Percentiles rank a stretch among this genome's conserved stretches.
Conservation (phyloP, 2,888 invertebrate species). For the Psylliodes chrysocephalus region DNA sequence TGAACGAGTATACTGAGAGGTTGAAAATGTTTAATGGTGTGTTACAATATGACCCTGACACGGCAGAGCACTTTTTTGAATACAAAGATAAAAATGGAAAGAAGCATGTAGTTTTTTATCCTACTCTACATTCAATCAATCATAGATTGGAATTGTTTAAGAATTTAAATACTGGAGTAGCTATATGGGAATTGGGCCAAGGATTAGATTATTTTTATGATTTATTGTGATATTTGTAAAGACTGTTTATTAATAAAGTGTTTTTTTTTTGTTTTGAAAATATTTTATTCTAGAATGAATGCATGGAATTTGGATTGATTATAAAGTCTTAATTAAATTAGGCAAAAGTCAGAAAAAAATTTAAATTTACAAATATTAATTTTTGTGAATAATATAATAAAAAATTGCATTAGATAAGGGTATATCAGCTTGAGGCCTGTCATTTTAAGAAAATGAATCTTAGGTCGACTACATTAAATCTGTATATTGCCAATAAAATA, state of each 20-base stretch:
- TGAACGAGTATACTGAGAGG: conserved; percentile 80
- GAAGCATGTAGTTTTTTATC: conserved; percentile 86
- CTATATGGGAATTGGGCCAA: conserved; percentile 97
- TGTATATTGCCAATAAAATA: too few species aligned
- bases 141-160: conserved; percentile 81
- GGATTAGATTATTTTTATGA: conserved; percentile 96
- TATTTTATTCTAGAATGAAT: too few species aligned
- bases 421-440: too few species aligned
- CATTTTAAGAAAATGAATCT: too few species aligned
- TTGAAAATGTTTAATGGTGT: conserved; percentile 80
- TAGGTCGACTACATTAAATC: too few species aligned
- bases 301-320: too few species aligned
- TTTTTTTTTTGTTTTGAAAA: neutral
- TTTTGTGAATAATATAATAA: too few species aligned
- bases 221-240: conserved; percentile 69
- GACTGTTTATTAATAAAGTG: conserved; percentile 3
- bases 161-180: conserved; percentile 84
- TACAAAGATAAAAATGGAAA: conserved; percentile 74
- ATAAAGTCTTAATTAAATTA: too few species aligned
- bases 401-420: too few species aligned
- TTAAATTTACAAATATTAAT: too few species aligned
- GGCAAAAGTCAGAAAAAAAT: too few species aligned
- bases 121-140: conserved; percentile 87
- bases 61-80: conserved; percentile 87
- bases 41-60: conserved; percentile 79